Conservation (phyloP, 2,888 invertebrate genomes). For the Pemphredon lugubris region DNA sequence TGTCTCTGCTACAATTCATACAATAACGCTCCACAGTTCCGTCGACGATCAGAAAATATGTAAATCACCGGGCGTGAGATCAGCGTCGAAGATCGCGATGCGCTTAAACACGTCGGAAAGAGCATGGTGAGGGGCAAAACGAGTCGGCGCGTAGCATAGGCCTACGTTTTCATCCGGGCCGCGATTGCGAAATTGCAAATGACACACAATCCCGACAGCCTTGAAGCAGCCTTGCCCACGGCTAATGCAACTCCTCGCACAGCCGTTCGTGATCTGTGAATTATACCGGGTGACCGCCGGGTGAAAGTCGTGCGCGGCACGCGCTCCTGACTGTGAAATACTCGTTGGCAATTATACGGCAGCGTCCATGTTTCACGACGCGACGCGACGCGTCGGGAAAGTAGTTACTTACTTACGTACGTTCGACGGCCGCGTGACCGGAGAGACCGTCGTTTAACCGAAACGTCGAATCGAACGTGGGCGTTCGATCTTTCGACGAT, state of each 20-base stretch:
- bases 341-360: background rate
- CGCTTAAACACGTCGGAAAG: slow-evolving; percentile 1
- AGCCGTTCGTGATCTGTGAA: slow-evolving; percentile 38
- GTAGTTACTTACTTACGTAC: no score
- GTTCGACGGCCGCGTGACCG: no score
- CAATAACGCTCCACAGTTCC: no score
- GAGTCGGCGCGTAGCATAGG: background rate
- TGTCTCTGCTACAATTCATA: no score
- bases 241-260: slow-evolving; percentile 57
- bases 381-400: no score
- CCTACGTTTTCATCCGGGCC: slow-evolving; percentile 44
- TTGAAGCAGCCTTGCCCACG: slow-evolving; percentile 77
- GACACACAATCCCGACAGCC: slow-evolving; percentile 70
- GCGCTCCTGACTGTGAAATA: background rate
- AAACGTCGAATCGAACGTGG: no score
- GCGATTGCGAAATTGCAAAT: slow-evolving; percentile 62
- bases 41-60: no score
- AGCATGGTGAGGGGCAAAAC: slow-evolving; percentile 21
- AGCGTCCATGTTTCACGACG: no score
- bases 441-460: no score
- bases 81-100: background rate
- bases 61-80: no score
- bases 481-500: no score
- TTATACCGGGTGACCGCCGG: slow-evolving; percentile 39
- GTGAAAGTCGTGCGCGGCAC: slow-evolving; percentile 43